Evolutionary conservation across 2,113 vertebrate genomes (phyloP).

Genomic region (Cryptoleucopteryx plumbea): DNA sequence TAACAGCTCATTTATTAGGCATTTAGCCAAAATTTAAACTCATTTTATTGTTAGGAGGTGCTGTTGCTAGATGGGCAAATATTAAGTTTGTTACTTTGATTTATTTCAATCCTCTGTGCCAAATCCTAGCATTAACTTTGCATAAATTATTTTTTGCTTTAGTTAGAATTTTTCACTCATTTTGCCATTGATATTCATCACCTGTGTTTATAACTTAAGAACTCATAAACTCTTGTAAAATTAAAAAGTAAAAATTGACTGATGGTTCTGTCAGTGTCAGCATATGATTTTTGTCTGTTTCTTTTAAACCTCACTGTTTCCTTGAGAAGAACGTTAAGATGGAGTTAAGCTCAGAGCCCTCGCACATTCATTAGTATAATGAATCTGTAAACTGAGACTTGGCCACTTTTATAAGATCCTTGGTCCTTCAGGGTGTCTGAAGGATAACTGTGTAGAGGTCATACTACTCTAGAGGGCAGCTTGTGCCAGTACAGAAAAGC

Average conservation of each 20-base stretch:
- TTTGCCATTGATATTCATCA: neutral
- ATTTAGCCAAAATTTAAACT: slow-evolving; percentile 29
- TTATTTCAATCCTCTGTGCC: slow-evolving; percentile 19
- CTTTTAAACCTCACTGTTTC: neutral
- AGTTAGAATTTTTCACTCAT: neutral
- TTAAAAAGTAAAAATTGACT: neutral
- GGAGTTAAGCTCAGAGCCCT: neutral
- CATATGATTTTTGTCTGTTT: neutral
- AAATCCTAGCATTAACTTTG: neutral
- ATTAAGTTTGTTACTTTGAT: slow-evolving; percentile 36
- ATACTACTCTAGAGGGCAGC: neutral
- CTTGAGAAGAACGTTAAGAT: neutral
- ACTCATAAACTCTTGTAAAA: neutral
- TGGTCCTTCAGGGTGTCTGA: rapidly evolving
- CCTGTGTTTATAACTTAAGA: neutral
- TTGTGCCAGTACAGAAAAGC: neutral
- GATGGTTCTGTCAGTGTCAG: neutral
- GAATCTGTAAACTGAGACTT: neutral
- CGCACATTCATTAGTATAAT: neutral
- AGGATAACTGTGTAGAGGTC: neutral
- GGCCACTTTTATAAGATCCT: neutral
- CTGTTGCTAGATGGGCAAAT: slow-evolving; percentile 1
- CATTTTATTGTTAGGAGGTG: slow-evolving; percentile 10
- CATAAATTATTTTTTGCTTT: slow-evolving; percentile 26
- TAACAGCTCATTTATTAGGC: slow-evolving; percentile 39